Evolutionary conservation across 2,888 invertebrate species (phyloP), one percentile per base, ranked within the genome.

Genomic region (Oscheius sp.): DNA sequence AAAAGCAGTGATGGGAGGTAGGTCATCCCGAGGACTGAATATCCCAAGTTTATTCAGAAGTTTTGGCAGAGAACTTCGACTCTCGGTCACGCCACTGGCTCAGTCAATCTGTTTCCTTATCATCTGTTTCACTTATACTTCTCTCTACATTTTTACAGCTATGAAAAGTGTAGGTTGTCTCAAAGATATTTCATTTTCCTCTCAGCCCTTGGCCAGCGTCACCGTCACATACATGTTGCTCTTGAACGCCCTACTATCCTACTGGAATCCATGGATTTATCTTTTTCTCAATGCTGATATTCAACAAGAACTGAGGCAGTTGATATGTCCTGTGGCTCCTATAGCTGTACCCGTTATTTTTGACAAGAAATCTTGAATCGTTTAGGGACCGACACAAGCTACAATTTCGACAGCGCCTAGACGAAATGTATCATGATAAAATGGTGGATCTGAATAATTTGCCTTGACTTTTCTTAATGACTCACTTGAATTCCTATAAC

Each of bases 181-280:
- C n/a, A 3, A 53, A 21, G 4, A 21, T 53, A 3, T 29, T 29
- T 21, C 3, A 13, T 21, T 21, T 4, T 53, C 3, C 4, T 21
- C 29, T 53, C 53, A 53, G 53, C n/a, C 53, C 3, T 9, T 53
- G n/a, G 53, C n/a, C 4, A 29, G 11, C 11, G n/a, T 13, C n/a
- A 53, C 29, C 3, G 7, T 29, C n/a, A 53, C n/a, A 3, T 53
- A 53, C 29, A 53, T 13, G n/a, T 4, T 53, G 7, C 29, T 53
- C 29, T 21, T 53, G n/a, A 53, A 53, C 29, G n/a, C n/a, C 53
- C 11, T 53, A 2, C 3, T 53, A 11, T 13, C 53, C 29, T 53
- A 53, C 29, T 53, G 53, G 53, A 53, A 53, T 53, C n/a, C 29
- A 13, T 53, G 53, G 53, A 11, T 53, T 53, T 53, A 53, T 53